Evolutionary conservation across 2,888 invertebrate species (phyloP), one percentile per base, ranked within the genome.

Genomic region (Melieria picta): DNA sequence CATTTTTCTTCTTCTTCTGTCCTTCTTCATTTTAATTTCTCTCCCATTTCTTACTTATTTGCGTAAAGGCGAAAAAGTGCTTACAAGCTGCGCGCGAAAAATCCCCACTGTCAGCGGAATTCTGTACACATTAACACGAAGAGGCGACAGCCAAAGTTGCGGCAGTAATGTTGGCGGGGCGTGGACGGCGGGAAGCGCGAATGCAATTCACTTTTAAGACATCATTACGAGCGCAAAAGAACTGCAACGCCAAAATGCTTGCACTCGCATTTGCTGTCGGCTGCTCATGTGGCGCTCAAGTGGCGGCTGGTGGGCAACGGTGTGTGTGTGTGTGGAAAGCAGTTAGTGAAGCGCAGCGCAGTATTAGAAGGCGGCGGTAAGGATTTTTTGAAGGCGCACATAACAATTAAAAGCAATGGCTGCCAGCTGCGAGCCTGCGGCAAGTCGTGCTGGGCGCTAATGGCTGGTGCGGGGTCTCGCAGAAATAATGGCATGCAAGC

Each of bases 131-230:
- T 57, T 57, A 16, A 11, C 13, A 13, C 30, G 30, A 30, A 30
- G 30, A 30, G 30, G 30, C 30, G 30, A 30, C 30, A 30, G 30
- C 30, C 30, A 30, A 30, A 30, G 30, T 30, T 30, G 30, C 2
- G 30, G 16, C 16, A 16, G 16, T 1, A 16, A 16, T 16, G 16
- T 16, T 16, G 16, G 16, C 5, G 42, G 9, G 7, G 30, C 58
- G 16, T 58, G 58, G 13, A 58, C 5, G 16, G 57, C 1, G 58
- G 10, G 0, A 52, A 50, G 13, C 11, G 30, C 11, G 30, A 63
- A 13, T 65, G 64, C 55, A 65, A 65, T 65, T 65, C 6, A 65
- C 52, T 52, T 65, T 55, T 30, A 65, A 55, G 64, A 65, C 64
- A 65, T 65, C 64, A 55, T 65, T 65, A 55, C 52, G 52, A 65